Evolutionary conservation across 2,113 vertebrate species (phyloP).

Genomic region (Archocentrus centrarchus): DNA sequence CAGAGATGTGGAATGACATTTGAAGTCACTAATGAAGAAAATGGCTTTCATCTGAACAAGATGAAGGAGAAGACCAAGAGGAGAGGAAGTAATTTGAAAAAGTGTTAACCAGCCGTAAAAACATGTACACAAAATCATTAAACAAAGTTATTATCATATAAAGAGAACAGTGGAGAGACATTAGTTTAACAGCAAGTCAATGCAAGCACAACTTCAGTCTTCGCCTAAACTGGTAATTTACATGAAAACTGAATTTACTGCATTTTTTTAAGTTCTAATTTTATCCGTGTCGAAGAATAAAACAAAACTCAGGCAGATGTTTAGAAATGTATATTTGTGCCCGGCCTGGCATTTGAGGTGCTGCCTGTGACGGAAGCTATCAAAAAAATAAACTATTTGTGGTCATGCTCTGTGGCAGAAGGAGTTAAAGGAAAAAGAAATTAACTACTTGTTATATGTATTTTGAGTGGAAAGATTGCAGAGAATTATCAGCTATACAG

Average conservation of each 20-base stretch:
- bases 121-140: background rate
- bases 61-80: background rate
- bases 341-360: background rate
- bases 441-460: background rate
- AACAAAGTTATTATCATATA: background rate
- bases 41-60: background rate
- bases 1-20: background rate
- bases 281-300: background rate
- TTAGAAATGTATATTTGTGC: background rate
- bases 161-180: background rate
- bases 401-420: background rate
- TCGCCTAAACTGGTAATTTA: background rate
- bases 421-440: background rate
- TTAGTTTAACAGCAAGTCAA: background rate
- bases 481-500: slow-evolving; percentile 11
- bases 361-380: background rate
- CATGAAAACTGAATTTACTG: background rate
- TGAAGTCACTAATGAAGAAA: background rate
- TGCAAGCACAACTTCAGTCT: background rate
- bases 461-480: background rate
- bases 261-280: too few species aligned
- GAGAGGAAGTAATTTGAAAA: background rate
- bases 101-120: background rate
- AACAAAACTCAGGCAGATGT: background rate
- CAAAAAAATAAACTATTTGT: background rate